Conservation (phyloP, 30 jellyfish, hydroid and myxozoan genomes). For the Hydra vulgaris region DNA sequence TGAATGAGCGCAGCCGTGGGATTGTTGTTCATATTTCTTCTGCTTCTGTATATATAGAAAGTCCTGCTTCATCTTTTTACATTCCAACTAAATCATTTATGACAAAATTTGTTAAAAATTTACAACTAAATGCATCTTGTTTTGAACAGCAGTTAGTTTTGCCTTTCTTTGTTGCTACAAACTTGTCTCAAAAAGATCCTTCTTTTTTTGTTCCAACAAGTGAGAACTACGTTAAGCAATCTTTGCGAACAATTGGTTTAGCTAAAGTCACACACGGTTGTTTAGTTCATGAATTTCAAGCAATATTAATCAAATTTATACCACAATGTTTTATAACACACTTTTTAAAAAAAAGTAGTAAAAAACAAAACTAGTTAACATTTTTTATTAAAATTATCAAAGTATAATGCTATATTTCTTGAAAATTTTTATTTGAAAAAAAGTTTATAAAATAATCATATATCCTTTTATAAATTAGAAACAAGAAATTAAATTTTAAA, state of each 20-base stretch:
- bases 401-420: too few relatives aligned
- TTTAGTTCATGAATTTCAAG: conserved; percentile 12
- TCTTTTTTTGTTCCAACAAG: conserved; percentile 13
- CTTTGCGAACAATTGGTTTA: conserved; percentile 24
- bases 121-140: conserved; percentile 1
- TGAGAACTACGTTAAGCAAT: conserved; percentile 13
- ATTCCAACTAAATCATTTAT: conserved; percentile 7
- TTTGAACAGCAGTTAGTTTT: conserved; percentile 21
- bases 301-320: background rate
- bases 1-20: conserved; percentile 17
- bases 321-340: background rate
- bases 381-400: too few relatives aligned
- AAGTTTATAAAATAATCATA: too few relatives aligned
- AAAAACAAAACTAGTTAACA: too few relatives aligned
- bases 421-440: too few relatives aligned
- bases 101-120: conserved; percentile 7
- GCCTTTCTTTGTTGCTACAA: conserved; percentile 27
- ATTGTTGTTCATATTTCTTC: conserved; percentile 23
- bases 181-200: conserved; percentile 10
- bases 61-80: background rate
- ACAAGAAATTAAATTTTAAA: too few relatives aligned
- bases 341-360: too few relatives aligned
- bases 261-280: conserved; percentile 14
- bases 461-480: too few relatives aligned
- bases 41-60: conserved; percentile 4